Evolutionary conservation across 2,113 vertebrate genomes (phyloP).

Genomic region (Formicarius rufipectus): DNA sequence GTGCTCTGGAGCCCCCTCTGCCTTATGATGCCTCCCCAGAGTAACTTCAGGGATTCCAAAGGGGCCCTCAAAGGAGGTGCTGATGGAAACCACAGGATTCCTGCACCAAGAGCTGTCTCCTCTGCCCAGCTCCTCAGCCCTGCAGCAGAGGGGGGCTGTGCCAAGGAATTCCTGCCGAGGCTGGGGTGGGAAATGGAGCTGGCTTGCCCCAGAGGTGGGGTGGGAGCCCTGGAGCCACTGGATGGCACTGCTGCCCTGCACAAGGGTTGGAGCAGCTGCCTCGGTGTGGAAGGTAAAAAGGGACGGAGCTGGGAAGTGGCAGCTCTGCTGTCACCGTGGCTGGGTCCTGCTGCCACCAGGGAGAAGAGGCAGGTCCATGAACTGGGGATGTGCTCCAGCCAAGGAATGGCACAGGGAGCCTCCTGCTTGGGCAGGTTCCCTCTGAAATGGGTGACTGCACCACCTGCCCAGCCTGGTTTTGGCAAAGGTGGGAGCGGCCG

Average conservation of each 20-base stretch:
- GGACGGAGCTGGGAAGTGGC: background rate
- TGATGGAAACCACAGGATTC: fast-evolving
- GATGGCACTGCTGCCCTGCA: conserved; percentile 10
- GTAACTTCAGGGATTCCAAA: background rate
- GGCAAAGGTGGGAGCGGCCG: background rate
- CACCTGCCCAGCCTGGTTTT: fast-evolving
- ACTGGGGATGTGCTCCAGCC: no score
- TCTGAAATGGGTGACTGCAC: fast-evolving
- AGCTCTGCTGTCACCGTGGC: fast-evolving
- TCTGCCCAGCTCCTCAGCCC: fast-evolving
- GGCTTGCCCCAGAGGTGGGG: background rate
- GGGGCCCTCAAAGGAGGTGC: fast-evolving
- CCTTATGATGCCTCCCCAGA: fast-evolving
- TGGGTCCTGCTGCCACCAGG: fast-evolving
- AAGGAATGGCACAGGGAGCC: fast-evolving
- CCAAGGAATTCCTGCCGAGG: fast-evolving
- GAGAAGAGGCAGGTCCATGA: fast-evolving
- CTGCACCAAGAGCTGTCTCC: fast-evolving
- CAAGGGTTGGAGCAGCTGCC: fast-evolving
- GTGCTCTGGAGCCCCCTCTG: background rate
- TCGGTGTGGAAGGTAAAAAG: fast-evolving
- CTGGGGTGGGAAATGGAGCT: fast-evolving
- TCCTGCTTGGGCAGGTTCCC: fast-evolving
- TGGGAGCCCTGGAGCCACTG: background rate
- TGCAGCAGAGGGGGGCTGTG: fast-evolving